Conservation (phyloP, 2,888 invertebrate species). For the Polymixis flavicincta region DNA sequence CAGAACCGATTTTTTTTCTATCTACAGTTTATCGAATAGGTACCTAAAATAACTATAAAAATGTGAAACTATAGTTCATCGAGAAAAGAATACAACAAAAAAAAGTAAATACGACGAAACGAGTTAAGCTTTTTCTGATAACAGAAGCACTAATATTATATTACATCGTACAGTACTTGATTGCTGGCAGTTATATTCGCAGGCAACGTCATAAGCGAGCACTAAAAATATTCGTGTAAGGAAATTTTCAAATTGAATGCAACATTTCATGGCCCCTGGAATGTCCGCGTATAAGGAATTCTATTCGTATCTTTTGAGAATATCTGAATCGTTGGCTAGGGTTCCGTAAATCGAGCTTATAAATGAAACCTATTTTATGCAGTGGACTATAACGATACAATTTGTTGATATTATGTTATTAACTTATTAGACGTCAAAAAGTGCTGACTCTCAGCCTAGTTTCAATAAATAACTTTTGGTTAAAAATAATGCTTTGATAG, state of each 20-base stretch:
- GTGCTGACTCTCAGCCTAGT: too few species aligned
- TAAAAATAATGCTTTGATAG: neutral
- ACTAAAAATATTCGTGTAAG: conserved; percentile 63
- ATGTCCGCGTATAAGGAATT: conserved; percentile 69
- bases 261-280: conserved; percentile 68
- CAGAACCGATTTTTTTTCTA: too few species aligned
- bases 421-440: too few species aligned
- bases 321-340: conserved; percentile 59
- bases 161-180: conserved; percentile 18
- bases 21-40: too few species aligned
- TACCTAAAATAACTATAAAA: neutral
- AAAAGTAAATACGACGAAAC: too few species aligned
- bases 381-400: neutral
- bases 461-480: too few species aligned
- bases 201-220: conserved; percentile 40
- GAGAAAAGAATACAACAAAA: neutral
- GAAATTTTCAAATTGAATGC: conserved; percentile 71
- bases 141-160: conserved; percentile 8
- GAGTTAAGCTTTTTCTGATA: neutral
- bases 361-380: conserved; percentile 12
- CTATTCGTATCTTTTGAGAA: conserved; percentile 69
- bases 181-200: conserved; percentile 25
- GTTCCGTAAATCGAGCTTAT: conserved; percentile 66
- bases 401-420: neutral
- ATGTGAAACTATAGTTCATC: neutral